Base-by-base conservation (phyloP, 1,140 invertebrate species). In the Zaprionus lachaisei region DNA sequence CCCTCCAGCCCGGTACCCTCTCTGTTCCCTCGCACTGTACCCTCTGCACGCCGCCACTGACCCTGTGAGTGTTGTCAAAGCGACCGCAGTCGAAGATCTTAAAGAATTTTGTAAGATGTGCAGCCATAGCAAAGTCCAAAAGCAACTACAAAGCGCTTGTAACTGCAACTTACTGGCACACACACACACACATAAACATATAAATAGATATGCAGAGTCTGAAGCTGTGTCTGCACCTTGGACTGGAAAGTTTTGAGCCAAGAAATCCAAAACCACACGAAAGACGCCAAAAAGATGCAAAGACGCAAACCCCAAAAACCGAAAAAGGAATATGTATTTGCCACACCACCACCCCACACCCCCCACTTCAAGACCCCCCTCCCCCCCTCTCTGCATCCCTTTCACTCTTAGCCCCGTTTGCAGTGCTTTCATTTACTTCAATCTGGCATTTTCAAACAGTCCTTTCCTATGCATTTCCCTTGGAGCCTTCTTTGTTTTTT, bases 261-360 rank as follows among this genome's bases (percentile, higher is more conserved):
- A 91, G 86, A 91, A 86, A 91, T 91, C 83, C 82, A 86, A 91
- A 91, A 91, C 86, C 86, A 91, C 86, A 91, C 86, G 84, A 91
- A 91, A 91, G 86, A 91, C 86, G 77, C 76, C 41, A 64, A 83
- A 70, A 82, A 85, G 83, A 85, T 86, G 83, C 83, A 85, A 85
- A 83, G 77, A 77, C 79, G 75, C 68, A 60, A 68, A 64, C 64
- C 76, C 71, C 47, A 64, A 62, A 65, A 62, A 44, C 83, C 70
- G 57, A 67, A 72, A 75, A 61, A 73, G 57, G 67, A 60, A 80
- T 87, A 85, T 80, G 68, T 84, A 49, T 72, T 37, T 75, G 67
- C 63, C 69, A 70, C 80, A n/a, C 64, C 63, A 26, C 24, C 2
- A 2, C 55, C n/a, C 24, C 26, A 7, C 6, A 9, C 9, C 11